phyloP scores from a whole-genome alignment of 2,888 invertebrate species.

The Epistrophe grossulariae region DNA sequence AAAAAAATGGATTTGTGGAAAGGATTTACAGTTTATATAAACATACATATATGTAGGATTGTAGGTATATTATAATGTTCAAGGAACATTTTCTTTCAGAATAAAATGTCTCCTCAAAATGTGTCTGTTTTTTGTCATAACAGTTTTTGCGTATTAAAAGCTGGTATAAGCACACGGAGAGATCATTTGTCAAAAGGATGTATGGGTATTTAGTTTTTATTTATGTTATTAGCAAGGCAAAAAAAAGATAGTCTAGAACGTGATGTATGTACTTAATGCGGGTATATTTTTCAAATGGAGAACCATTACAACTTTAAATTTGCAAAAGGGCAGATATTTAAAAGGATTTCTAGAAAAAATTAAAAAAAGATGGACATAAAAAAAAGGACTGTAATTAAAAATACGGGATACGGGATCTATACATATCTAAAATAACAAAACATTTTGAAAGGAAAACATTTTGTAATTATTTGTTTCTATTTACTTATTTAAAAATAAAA shows the following conservation, averaged over 20 bases:
- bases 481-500: too few species aligned
- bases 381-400: too few species aligned
- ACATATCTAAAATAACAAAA: too few species aligned
- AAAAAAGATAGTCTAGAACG: not conserved
- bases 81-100: not conserved
- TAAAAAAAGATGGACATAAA: too few species aligned
- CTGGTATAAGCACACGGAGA: not conserved
- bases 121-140: not conserved
- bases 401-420: too few species aligned
- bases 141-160: not conserved
- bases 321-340: too few species aligned
- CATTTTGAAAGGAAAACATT: too few species aligned
- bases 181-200: not conserved
- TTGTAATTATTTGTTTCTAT: too few species aligned
- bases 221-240: not conserved
- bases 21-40: constrained; percentile 3
- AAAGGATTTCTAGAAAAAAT: too few species aligned
- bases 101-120: not conserved
- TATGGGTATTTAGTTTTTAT: not conserved
- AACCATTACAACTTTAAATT: too few species aligned
- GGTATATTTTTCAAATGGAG: not conserved
- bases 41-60: too few species aligned
- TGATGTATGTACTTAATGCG: not conserved
- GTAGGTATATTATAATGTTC: not conserved
- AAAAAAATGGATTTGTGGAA: not conserved